Evolutionary conservation across 2,888 invertebrate genomes (phyloP), one percentile per base, ranked within the genome.

Genomic region (Carpatolechia fugitivella): DNA sequence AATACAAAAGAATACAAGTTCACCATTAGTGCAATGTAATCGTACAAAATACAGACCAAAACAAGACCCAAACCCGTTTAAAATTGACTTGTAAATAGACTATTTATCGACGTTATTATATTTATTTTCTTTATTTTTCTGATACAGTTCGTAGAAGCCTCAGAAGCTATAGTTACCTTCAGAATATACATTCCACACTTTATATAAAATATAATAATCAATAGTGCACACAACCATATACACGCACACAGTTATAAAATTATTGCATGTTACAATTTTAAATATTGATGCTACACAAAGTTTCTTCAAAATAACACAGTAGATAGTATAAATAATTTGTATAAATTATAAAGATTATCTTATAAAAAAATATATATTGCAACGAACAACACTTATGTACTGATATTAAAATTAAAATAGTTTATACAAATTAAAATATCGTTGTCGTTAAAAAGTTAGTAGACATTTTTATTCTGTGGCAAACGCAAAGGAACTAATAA

Each of bases 21-120:
- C 78, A 82, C 81, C 72, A 60, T 81, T 82, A 86, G 82, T 84
- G 77, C 85, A 86, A 87, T 82, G 67, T 73, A 60, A 83, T 79
- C 84, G 88, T 87, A 89, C 88, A 88, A 88, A 85, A 77, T 80
- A 80, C 76, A 88, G 87, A 89, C 88, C 88, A 89, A 87, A 85
- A 82, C 72, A 66, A 70, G 72, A 74, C 79, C 82, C 83, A 84
- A 85, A 85, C 83, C 72, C 67, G 68, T 75, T 76, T 66, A 69
- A 70, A 74, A 74, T 75, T 71, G 74, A 72, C 62, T 60, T 82
- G 74, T 80, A 77, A 61, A 80, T 80, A 76, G 71, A 64, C 18
- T 84, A 83, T 86, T 81, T 85, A 85, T 80, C 70, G 65, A 78
- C 77, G 82, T 83, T 82, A 68, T 75, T 66, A 61, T 70, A 70